Evolutionary conservation across 2,113 vertebrate genomes (phyloP), one percentile per base, ranked within the genome.

Genomic region (Perca fluviatilis): DNA sequence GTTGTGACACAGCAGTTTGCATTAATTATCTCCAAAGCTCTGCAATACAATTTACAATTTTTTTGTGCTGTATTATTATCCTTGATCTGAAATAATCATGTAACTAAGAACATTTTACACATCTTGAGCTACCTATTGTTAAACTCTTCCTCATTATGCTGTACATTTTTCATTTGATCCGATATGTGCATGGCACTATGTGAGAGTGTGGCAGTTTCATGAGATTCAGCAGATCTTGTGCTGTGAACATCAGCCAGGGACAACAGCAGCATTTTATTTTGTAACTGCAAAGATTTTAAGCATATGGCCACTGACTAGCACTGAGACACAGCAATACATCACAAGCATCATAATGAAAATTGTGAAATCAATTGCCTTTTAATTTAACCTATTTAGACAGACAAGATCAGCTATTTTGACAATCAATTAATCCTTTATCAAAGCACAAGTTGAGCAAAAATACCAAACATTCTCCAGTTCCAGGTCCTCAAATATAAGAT

Each of bases 11-110:
- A 62, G 68, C 71, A 40, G 13, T 67, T 82, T 82, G 73, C 23
- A 58, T 25, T 86, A 63, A 89, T 74, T 57, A 62, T 61, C 63
- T 83, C 10, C 27, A 80, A 83, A 70, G 63, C 74, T 73, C 50
- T 68, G 30, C 67, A 66, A 70, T 63, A 72, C 23, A 36, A 6
- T 70, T 82, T 83, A n/a, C n/a, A n/a, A n/a, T n/a, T n/a, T n/a
- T n/a, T 70, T 66, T 60, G 10, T 70, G 36, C 23, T 4, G 4
- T 14, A 75, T 75, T 27, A 76, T 80, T 72, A 54, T 43, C 74
- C 43, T 23, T 33, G 18, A 74, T 81, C 60, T 64, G 16, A 61
- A 66, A 33, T 70, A 7, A 82, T 68, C 27, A 23, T 36, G 25
- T 49, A 50, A 19, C 43, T 19, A 4, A 61, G 23, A 86, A 62